These are phyloP conservation scores for Pseudomyrmex dendroicus DNA, from an alignment of 1,140 invertebrate species.

Conservation along the genomic window DNA sequence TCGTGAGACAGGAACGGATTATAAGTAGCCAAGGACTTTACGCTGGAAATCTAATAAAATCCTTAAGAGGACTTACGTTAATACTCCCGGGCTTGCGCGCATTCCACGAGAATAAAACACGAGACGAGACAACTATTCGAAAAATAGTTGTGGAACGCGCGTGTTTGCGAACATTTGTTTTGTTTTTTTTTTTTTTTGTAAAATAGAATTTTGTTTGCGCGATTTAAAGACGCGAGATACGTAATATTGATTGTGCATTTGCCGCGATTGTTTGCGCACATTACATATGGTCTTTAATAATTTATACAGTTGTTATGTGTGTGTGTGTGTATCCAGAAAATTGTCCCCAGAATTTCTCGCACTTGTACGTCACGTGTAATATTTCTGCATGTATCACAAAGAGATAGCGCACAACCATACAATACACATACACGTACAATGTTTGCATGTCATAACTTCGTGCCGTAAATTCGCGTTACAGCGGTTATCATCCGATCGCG, in stretches of 20 bases:
- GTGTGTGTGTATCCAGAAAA: conserved; percentile 39
- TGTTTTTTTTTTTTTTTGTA: too few relatives aligned
- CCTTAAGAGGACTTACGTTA: conserved; percentile 72
- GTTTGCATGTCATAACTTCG: conserved; percentile 65
- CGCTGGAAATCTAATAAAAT: conserved; percentile 72
- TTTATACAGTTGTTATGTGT: conserved; percentile 47
- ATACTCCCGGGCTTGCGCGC: conserved; percentile 66
- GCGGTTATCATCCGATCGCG: conserved; percentile 47
- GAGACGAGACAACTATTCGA: conserved; percentile 23
- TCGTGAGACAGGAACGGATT: conserved; percentile 64
- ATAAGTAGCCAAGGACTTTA: conserved; percentile 68
- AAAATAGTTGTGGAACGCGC: conserved; percentile 15
- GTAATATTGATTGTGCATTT: too few relatives aligned
- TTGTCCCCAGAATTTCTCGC: conserved; percentile 35
- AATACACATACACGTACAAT: conserved; percentile 40
- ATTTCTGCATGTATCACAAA: conserved; percentile 44
- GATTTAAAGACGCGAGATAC: background rate
- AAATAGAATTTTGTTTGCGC: too few relatives aligned
- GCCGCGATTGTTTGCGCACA: background rate
- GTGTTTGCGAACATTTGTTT: conserved; percentile 14
- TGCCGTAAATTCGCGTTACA: conserved; percentile 50
- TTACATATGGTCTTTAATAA: conserved; percentile 12
- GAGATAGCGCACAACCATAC: conserved; percentile 9
- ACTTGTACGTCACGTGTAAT: conserved; percentile 13
- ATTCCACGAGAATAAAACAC: conserved; percentile 57